Percentiles rank a stretch among this genome's conserved stretches.
Conservation (phyloP, 2,113 vertebrate genomes). For the Salvelinus namaycush region DNA sequence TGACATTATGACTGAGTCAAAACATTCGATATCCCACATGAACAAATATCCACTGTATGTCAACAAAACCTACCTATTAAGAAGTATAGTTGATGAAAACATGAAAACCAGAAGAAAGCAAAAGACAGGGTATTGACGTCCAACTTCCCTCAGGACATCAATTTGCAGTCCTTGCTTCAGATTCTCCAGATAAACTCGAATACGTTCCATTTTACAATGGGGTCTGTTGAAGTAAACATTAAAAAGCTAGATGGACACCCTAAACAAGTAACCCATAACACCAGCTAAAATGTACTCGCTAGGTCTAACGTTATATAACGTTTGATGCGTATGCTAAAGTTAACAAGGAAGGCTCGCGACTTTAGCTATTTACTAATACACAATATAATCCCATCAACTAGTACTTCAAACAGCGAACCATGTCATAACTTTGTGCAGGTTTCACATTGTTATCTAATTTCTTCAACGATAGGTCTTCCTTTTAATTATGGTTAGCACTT, state of each 20-base stretch:
- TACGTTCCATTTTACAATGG: constrained; percentile 45
- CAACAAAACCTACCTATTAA: constrained; percentile 79
- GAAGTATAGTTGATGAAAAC: constrained; percentile 77
- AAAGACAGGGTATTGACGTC: constrained; percentile 87
- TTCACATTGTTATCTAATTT: too few species aligned
- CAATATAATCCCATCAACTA: background rate
- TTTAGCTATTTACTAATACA: background rate
- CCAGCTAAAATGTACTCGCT: too few species aligned
- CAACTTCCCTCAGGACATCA: constrained; percentile 75
- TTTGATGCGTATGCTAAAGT: too few species aligned
- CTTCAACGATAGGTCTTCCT: background rate
- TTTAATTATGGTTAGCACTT: background rate
- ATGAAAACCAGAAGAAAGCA: constrained; percentile 82
- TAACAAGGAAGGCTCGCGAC: too few species aligned
- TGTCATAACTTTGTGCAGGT: background rate
- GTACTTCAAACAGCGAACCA: background rate
- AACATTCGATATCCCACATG: background rate
- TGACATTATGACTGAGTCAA: background rate
- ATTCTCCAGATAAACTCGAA: constrained; percentile 36
- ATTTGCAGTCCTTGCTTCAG: constrained; percentile 71
- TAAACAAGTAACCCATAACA: too few species aligned
- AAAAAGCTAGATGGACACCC: background rate
- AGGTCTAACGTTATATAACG: too few species aligned
- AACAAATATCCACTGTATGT: constrained; percentile 7
- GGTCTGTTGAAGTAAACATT: background rate